Conservation (phyloP, 2,888 invertebrate genomes). For the Athalia cordata region DNA sequence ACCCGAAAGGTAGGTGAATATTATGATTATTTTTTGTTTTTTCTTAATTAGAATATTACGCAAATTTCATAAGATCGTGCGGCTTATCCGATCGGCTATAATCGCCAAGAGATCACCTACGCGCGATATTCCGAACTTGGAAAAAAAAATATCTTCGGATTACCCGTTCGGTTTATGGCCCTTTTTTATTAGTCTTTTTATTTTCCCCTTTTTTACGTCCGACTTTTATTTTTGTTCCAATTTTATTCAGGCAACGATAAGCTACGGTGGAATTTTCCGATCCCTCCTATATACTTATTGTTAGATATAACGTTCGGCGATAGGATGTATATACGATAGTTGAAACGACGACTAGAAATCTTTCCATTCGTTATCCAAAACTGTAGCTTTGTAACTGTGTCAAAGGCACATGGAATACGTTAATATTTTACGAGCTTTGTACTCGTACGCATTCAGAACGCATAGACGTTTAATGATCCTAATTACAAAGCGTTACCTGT, state of each 20-base stretch:
- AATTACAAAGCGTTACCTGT: slow-evolving; percentile 19
- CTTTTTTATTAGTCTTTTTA: too few species aligned
- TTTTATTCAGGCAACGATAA: too few species aligned
- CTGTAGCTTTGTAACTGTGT: neutral
- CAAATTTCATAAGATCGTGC: too few species aligned
- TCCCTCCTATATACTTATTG: too few species aligned
- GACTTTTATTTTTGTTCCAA: too few species aligned
- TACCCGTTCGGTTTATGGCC: too few species aligned
- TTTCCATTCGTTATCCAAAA: too few species aligned
- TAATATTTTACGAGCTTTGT: neutral
- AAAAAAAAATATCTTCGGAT: neutral
- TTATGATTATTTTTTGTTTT: neutral
- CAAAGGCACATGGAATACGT: slow-evolving; percentile 5
- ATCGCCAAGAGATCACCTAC: too few species aligned
- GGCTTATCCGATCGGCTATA: too few species aligned
- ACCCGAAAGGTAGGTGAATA: slow-evolving; percentile 23
- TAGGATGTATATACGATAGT: too few species aligned
- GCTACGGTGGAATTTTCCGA: too few species aligned
- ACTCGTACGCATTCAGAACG: slow-evolving; percentile 1
- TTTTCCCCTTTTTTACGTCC: too few species aligned
- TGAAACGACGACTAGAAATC: neutral
- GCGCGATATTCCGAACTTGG: neutral
- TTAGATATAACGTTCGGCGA: neutral
- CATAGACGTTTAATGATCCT: slow-evolving; percentile 16
- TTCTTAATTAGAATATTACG: neutral